Evolutionary conservation across 2,888 invertebrate species (phyloP).

Genomic region (Sinodicranocentrus sp.): DNA sequence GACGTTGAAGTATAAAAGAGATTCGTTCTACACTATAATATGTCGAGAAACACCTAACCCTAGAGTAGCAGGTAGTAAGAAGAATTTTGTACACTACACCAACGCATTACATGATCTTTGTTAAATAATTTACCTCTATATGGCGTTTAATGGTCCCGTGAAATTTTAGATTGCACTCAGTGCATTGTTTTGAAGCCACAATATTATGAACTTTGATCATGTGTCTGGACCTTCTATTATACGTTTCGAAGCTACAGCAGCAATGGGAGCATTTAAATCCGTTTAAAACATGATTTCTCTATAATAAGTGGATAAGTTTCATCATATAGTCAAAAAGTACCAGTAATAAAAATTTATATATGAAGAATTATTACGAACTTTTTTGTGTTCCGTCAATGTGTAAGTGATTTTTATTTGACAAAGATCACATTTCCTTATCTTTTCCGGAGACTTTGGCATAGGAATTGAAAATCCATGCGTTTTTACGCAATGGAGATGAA

Average conservation of each 20-base stretch:
- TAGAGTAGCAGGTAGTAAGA: no score
- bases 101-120: no score
- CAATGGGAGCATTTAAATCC: conserved; percentile 49
- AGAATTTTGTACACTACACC: no score
- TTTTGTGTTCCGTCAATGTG: conserved; percentile 7
- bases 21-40: background rate
- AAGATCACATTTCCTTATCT: background rate
- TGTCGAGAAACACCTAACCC: no score
- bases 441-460: background rate
- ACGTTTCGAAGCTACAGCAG: conserved; percentile 42
- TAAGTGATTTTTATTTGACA: conserved; percentile 1
- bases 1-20: background rate
- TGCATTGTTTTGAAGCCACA: background rate
- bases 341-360: background rate
- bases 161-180: background rate
- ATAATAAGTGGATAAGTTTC: background rate
- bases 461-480: conserved; percentile 31
- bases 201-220: conserved; percentile 34
- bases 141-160: background rate
- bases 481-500: conserved; percentile 6
- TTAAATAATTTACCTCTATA: conserved; percentile 16
- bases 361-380: conserved; percentile 3
- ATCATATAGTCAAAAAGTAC: background rate
- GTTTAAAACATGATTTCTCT: conserved; percentile 40
- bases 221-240: conserved; percentile 26